Base-by-base conservation (phyloP, 2,113 vertebrate species). In the Phalacrocorax brasilianus region DNA sequence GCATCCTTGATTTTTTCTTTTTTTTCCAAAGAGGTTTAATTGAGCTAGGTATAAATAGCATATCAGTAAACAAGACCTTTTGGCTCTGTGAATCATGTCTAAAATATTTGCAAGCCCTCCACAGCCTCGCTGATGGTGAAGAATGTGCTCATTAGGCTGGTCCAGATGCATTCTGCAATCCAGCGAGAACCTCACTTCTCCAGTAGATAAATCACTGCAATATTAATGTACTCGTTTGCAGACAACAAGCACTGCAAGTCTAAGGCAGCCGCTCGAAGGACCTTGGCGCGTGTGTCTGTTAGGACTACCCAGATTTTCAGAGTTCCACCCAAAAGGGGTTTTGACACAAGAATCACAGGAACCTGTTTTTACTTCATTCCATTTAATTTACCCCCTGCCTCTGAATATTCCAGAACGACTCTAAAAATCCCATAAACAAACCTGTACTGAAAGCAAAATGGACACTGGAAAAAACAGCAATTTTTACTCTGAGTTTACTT, bases 21-120 rank as follows among this genome's bases (percentile, higher is more conserved):
- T 85, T 84, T 88, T 58, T 40, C 71, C 67, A 59, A 87, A 91
- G 87, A 73, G 94, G 73, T 95, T 97, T 97, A 97, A 94, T 95
- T 95, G 93, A 89, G 80, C 56, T 87, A 89, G 92, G 94, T 97
- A 97, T 97, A 97, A 97, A 97, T 96, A 97, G 96, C 79, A 9
- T 94, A 96, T 95, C 96, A 95, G 95, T 95, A 97, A 98, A 97
- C 95, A 97, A 94, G 92, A 95, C 89, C 91, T 95, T 84, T 93
- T 96, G 95, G 91, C 85, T 94, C 79, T 66, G 70, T 96, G 97
- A 97, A 97, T 97, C 97, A 98, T 3, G 87, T 49, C 92, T 93
- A 38, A 98, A 97, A 86, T 94, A 97, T 97, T 17, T 95, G 89
- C 80, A 93, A 90, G 87, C 65, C 96, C 91, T 96, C 94, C 91